Evolutionary conservation across 1,140 invertebrate species (phyloP), one percentile per base, ranked within the genome.

Genomic region (Liolophura sinensis): DNA sequence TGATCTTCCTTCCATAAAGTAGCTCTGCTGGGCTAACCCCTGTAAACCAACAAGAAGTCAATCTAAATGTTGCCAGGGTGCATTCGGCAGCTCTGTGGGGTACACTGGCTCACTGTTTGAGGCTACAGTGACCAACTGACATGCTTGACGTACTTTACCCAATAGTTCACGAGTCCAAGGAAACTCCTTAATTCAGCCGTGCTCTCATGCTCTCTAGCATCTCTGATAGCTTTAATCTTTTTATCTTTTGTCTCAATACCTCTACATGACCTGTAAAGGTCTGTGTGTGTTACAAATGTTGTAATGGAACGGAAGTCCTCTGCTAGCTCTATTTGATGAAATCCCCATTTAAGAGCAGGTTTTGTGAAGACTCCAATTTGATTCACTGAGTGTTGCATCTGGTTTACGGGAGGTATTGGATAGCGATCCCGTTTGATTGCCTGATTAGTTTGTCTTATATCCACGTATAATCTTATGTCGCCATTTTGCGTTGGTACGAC

Each of bases 391-490:
- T 55, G 20, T 12, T 68, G 20, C 4, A 76, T 18, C 20, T 72
- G 65, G 49, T 74, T 20, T 15, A 60, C 47, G 12, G 68, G 72
- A 15, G 74, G 74, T 20, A 62, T 67, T 20, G 52, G 51, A 58
- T 74, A 58, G 20, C 70, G 64, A 46, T 72, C 64, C 15, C 70
- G n/a, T 20, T 46, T 46, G 14, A 76, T 66, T 0, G 72, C 67
- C 52, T 40, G n/a, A 57, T 74, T 76, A 9, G 70, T 64, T 55
- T 56, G 12, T 55, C 64, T 60, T 56, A 75, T 67, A 46, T 76
- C 70, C 6, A 75, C 59, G 58, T 70, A 75, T 18, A 74, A 40
- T 40, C 75, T 47, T 11, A 83, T 71, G 16, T 74, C 76, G 14
- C 64, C 68, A 22, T 65, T 64, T 24, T 59, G 55, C 55, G 76